phyloP scores from a whole-genome alignment of 2,113 vertebrate species.

The Climacteris rufus region DNA sequence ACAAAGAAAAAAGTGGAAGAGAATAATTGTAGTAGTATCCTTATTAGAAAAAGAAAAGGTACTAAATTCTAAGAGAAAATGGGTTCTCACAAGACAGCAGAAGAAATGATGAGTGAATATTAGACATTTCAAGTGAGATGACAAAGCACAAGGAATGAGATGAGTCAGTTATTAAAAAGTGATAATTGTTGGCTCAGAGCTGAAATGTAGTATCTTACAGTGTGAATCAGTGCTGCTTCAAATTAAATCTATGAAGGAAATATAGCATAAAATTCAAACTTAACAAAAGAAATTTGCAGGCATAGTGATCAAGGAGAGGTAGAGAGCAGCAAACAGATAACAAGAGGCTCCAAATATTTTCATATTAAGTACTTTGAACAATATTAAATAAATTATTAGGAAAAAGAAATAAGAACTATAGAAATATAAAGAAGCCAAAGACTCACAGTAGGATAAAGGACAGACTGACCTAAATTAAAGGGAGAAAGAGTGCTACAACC shows the following conservation, averaged over 20 bases:
- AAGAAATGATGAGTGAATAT: not conserved
- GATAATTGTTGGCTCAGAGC: not conserved
- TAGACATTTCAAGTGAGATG: not conserved
- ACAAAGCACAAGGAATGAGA: not conserved
- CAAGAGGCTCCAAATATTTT: not conserved
- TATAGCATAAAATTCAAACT: not conserved
- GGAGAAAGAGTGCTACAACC: fast-evolving
- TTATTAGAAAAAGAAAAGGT: not conserved
- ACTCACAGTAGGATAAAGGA: not conserved
- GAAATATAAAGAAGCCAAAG: not conserved
- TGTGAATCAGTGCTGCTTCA: not conserved
- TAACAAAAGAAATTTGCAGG: fast-evolving
- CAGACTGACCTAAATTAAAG: not conserved
- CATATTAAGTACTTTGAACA: fast-evolving
- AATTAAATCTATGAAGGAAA: not conserved
- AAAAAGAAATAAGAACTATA: not conserved
- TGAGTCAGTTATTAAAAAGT: not conserved
- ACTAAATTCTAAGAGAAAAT: not conserved
- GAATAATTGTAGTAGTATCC: not conserved
- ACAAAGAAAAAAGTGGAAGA: not conserved
- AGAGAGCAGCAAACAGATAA: not conserved
- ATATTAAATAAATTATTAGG: not conserved
- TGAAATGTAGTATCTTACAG: not conserved
- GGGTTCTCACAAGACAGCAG: not conserved
- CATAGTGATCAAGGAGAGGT: not conserved